phyloP scores from a whole-genome alignment of 2,888 invertebrate species.

The Troides aeacus region DNA sequence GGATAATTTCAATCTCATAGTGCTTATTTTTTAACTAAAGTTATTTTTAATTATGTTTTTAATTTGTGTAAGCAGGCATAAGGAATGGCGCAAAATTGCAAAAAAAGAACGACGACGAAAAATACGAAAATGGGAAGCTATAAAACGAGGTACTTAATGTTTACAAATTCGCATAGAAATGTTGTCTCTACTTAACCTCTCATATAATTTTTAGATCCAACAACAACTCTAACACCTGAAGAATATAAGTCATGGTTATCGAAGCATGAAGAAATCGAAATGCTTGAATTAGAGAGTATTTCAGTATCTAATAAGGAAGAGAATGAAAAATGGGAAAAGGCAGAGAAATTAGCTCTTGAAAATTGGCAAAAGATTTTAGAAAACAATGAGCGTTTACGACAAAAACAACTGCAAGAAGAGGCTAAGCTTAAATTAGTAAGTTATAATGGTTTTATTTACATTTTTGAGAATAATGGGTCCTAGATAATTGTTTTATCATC shows the following conservation, averaged over 20 bases:
- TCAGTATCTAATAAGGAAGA: slow-evolving; percentile 75
- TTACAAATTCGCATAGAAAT: slow-evolving; percentile 29
- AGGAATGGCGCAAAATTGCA: slow-evolving; percentile 85
- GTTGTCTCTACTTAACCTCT: neutral
- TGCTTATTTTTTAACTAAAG: neutral
- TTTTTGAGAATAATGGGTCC: no score
- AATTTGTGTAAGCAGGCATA: slow-evolving; percentile 71
- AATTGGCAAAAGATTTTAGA: slow-evolving; percentile 83
- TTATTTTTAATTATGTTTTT: neutral
- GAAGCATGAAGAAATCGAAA: slow-evolving; percentile 76
- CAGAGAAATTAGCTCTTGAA: slow-evolving; percentile 82
- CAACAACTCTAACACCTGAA: slow-evolving; percentile 39
- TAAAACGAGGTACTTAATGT: slow-evolving; percentile 70
- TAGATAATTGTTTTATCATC: neutral
- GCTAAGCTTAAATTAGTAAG: slow-evolving; percentile 73
- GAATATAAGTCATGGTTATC: slow-evolving; percentile 75
- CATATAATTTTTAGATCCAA: slow-evolving; percentile 24
- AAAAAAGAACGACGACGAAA: slow-evolving; percentile 86
- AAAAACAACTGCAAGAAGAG: slow-evolving; percentile 81
- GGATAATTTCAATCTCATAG: slow-evolving; percentile 22
- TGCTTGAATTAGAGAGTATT: slow-evolving; percentile 77
- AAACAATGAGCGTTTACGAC: slow-evolving; percentile 75
- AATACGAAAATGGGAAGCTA: slow-evolving; percentile 81
- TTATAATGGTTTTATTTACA: slow-evolving; percentile 7
- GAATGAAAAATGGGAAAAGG: slow-evolving; percentile 84